These are phyloP conservation scores for Steinernema scapterisci DNA, from an alignment of 2,888 invertebrate species.

Conservation along the genomic window DNA sequence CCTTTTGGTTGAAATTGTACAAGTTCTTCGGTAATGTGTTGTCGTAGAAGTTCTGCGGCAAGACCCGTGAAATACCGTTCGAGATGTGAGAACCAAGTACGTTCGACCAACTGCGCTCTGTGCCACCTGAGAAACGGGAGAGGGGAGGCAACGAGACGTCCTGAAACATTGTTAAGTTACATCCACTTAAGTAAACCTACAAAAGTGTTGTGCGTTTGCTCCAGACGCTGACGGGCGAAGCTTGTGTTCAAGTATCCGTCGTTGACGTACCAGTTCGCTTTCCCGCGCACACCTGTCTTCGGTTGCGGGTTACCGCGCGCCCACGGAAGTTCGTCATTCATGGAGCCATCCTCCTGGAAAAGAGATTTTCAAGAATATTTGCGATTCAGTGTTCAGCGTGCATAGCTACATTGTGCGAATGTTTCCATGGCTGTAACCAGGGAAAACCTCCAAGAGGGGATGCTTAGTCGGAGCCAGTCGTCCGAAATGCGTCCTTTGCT, in stretches of 20 bases:
- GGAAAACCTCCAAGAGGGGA: background rate
- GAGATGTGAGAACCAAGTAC: conserved; percentile 8
- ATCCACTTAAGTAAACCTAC: background rate
- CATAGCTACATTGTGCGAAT: background rate
- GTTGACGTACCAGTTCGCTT: conserved; percentile 39
- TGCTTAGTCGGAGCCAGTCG: background rate
- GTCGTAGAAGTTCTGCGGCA: background rate
- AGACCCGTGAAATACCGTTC: conserved; percentile 13
- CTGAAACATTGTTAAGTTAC: background rate
- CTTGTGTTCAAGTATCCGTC: conserved; percentile 15
- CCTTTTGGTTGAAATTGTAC: conserved; percentile 22
- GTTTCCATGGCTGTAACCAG: conserved; percentile 20
- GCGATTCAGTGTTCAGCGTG: background rate
- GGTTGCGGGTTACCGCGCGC: conserved; percentile 50
- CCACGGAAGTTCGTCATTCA: conserved; percentile 45
- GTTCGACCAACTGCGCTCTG: conserved; percentile 3
- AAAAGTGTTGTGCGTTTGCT: background rate
- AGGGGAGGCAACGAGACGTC: conserved; percentile 14
- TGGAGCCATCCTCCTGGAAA: conserved; percentile 32
- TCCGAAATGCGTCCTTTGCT: too few relatives aligned
- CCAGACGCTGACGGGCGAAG: background rate
- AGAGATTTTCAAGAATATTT: background rate
- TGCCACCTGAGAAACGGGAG: conserved; percentile 2
- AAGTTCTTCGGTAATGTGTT: conserved; percentile 6
- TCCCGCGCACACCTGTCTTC: conserved; percentile 43